phyloP scores from a whole-genome alignment of 2,113 vertebrate species.

The Pteronura brasiliensis region DNA sequence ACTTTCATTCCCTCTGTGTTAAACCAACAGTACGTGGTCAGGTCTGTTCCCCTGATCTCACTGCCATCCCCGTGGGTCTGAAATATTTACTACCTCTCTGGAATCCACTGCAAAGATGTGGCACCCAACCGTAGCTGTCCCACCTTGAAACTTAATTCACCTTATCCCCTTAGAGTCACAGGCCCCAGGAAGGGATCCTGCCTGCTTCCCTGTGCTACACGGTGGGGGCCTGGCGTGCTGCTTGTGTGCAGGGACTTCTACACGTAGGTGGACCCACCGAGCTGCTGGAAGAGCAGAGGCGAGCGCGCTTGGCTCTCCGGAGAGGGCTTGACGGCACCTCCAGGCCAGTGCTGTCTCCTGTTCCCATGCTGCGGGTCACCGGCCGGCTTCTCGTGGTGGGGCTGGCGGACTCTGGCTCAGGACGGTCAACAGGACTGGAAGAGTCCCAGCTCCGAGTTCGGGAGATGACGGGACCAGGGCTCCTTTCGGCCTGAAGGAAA shows the following conservation, averaged over 20 bases:
- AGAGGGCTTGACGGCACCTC: slow-evolving; percentile 86
- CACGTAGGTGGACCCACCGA: slow-evolving; percentile 81
- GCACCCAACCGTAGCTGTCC: background rate
- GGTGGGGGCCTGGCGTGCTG: accelerated
- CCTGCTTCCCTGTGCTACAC: background rate
- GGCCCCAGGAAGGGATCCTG: background rate
- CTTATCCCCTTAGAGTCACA: background rate
- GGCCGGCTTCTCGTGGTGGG: slow-evolving; percentile 86
- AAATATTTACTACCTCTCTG: background rate
- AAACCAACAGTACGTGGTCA: background rate
- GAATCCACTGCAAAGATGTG: slow-evolving; percentile 12
- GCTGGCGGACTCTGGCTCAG: slow-evolving; percentile 80
- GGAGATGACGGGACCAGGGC: slow-evolving; percentile 72
- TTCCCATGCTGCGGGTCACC: slow-evolving; percentile 89
- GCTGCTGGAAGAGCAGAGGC: slow-evolving; percentile 89
- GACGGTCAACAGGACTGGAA: slow-evolving; percentile 83
- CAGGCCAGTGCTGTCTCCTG: slow-evolving; percentile 80
- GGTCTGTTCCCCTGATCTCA: background rate
- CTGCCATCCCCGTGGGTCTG: background rate
- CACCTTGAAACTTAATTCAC: background rate
- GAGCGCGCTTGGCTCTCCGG: slow-evolving; percentile 87
- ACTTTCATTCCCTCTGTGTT: background rate
- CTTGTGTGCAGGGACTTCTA: accelerated
- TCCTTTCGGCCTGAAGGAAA: slow-evolving; percentile 77
- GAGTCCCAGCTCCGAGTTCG: slow-evolving; percentile 89